Evolutionary conservation across 37 sponge, comb jelly and placozoan species (phyloP), one percentile per base, ranked within the genome.

Genomic region (Oopsacas minuta): DNA sequence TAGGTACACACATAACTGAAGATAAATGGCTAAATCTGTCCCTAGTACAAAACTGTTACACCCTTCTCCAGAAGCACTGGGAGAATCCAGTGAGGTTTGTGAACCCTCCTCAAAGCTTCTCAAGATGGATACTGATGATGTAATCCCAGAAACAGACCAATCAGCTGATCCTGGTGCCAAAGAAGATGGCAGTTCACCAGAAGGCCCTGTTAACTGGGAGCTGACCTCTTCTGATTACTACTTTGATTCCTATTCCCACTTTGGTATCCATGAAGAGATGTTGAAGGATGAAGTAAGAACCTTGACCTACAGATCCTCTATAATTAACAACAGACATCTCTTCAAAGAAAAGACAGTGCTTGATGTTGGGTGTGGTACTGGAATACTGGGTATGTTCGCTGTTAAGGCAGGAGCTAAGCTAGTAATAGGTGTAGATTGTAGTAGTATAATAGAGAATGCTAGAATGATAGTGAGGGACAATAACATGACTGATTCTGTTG

Each of bases 231-330:
- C 87, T 42, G 98, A 97, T 37, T 97, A 97, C 85, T 97, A 97
- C 87, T 97, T 97, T 82, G 98, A 97, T 84, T 97, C 98, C 1
- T 97, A 97, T 53, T 93, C 98, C 0, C 98, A 97, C 82, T 97
- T 91, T 81, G 93, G 96, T n/a, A 95, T 95, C 32, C 95, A 95
- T 53, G 95, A 97, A 83, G 98, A 97, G 83, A 97, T 97, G 98
- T 82, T 97, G 23, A 97, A 97, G 83, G 98, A 97, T 81, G 90
- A 97, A 28, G 91, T 94, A 36, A 86, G 98, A 10, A 97, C 95
- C 10, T 52, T 92, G 36, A 97, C 98, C 36, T 97, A 97, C 87
- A 88, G 93, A 12, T 91, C 94, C 61, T 88, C 93, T 82, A 94
- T 97, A 84, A 90, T 91, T 38, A 91, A 94, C 88, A 97, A 97